phyloP scores from a whole-genome alignment of 2,113 vertebrate genomes.

The Cavia aperea region DNA sequence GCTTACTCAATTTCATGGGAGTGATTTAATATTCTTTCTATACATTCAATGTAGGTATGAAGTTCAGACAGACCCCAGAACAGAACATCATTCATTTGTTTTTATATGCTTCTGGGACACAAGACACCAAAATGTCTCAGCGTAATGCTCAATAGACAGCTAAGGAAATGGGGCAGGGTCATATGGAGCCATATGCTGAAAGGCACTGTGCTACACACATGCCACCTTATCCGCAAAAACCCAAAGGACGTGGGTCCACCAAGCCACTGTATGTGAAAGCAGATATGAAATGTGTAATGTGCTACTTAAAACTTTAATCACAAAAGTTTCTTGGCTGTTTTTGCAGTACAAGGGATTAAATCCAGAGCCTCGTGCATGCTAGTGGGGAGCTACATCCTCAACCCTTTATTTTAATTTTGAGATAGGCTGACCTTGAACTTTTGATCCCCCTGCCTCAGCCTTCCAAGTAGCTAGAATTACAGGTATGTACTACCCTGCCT shows the following conservation, averaged over 20 bases:
- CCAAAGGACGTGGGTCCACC: background rate
- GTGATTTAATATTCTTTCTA: background rate
- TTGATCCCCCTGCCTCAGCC: background rate
- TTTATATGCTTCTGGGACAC: background rate
- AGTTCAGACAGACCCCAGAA: background rate
- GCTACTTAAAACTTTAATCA: background rate
- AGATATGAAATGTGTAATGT: background rate
- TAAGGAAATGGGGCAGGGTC: background rate
- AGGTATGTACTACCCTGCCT: background rate
- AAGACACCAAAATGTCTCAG: background rate
- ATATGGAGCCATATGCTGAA: background rate
- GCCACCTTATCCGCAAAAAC: background rate
- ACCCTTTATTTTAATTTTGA: background rate
- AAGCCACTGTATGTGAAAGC: background rate
- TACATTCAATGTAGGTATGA: background rate
- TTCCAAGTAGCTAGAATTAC: background rate
- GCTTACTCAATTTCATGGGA: background rate
- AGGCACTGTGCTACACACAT: accelerated
- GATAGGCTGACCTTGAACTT: background rate
- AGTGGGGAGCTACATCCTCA: background rate
- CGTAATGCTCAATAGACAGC: background rate
- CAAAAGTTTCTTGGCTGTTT: background rate
- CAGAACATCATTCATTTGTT: background rate
- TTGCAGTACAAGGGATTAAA: too few species aligned
- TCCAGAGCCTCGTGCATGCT: background rate